These are phyloP conservation scores for Pseudotriccus pelzelni DNA, from an alignment of 2,797 vertebrate species.

Conservation along the genomic window DNA sequence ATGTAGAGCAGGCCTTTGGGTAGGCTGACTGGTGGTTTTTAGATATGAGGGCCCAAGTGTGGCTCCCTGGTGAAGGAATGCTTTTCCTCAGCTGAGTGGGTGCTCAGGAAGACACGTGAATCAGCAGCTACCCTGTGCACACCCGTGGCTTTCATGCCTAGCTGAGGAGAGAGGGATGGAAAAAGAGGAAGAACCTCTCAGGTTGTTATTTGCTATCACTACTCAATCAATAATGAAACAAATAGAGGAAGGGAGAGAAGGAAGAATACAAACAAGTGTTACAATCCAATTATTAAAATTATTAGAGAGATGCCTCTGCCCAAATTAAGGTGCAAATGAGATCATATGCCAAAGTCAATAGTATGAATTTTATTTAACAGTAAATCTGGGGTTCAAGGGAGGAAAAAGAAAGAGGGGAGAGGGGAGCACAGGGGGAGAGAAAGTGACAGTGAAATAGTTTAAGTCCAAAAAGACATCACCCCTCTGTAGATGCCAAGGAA, in stretches of 20 bases:
- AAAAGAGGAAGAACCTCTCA: neutral
- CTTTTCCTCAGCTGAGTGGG: neutral
- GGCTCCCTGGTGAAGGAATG: neutral
- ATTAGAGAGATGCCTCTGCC: neutral
- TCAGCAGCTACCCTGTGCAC: neutral
- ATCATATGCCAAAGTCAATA: neutral
- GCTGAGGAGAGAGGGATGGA: neutral
- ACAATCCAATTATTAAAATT: neutral
- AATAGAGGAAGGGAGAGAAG: neutral
- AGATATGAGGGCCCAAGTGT: neutral
- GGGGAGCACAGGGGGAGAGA: neutral
- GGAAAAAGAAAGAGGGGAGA: neutral
- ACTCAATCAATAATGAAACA: neutral
- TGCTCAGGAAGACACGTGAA: neutral
- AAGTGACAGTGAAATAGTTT: neutral
- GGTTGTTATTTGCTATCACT: neutral
- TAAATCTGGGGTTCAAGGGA: neutral
- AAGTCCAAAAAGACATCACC: neutral
- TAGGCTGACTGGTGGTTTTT: neutral
- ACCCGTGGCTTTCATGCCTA: neutral
- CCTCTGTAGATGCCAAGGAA: neutral
- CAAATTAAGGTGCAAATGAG: neutral
- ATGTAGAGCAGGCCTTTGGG: neutral
- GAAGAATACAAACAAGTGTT: neutral
- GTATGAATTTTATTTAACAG: neutral